A percentile compares a stretch with the other conserved stretches of the same genome.
Conservation (phyloP, 1,140 invertebrate species). For the Gryllus bimaculatus region DNA sequence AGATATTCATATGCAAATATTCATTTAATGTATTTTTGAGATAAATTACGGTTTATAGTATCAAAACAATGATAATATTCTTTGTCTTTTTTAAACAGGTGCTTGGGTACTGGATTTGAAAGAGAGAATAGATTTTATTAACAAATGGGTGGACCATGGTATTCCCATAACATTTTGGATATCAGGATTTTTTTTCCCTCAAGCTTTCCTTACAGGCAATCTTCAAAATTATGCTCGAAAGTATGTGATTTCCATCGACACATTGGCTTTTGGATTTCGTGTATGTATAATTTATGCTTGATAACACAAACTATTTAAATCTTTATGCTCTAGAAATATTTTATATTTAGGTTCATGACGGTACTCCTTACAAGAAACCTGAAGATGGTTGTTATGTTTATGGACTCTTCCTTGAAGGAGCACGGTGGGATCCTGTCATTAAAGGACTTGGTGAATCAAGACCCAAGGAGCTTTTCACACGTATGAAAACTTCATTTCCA, state of each 20-base stretch:
- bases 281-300: slow-evolving; percentile 33
- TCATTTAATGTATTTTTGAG: not conserved
- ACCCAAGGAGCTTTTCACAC: slow-evolving; percentile 53
- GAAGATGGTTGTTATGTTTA: slow-evolving; percentile 59
- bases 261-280: slow-evolving; percentile 60
- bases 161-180: slow-evolving; percentile 72
- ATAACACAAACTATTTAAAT: too few relatives aligned
- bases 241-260: slow-evolving; percentile 64
- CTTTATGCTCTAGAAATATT: not conserved
- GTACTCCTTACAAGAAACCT: slow-evolving; percentile 37
- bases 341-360: not conserved
- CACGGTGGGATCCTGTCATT: slow-evolving; percentile 49
- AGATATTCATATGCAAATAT: not conserved
- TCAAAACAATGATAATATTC: too few relatives aligned
- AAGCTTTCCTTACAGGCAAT: slow-evolving; percentile 73
- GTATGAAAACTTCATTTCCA: slow-evolving; percentile 29
- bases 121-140: slow-evolving; percentile 50
- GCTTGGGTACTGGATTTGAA: slow-evolving; percentile 52
- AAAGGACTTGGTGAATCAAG: slow-evolving; percentile 45
- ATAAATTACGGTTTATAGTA: not conserved
- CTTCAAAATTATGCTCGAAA: slow-evolving; percentile 74
- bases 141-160: slow-evolving; percentile 56
- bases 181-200: slow-evolving; percentile 77
- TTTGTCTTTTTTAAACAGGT: slow-evolving; percentile 32
- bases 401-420: slow-evolving; percentile 65